These are phyloP conservation scores for Sipha flava DNA, from an alignment of 1,140 invertebrate species.

Conservation along the genomic window DNA sequence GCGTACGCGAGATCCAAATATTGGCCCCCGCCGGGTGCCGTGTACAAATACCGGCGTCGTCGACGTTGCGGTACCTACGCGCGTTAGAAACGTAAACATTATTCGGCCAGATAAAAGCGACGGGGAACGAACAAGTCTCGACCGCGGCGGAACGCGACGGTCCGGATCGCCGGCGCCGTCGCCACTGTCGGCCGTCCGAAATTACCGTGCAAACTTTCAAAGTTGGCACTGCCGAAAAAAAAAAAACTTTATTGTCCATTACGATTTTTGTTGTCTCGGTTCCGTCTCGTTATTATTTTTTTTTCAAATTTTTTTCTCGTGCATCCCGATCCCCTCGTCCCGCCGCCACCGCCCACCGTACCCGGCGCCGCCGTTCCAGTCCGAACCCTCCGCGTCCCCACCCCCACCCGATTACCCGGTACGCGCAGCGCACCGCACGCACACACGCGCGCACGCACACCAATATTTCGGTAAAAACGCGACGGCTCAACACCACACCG, in stretches of 20 bases:
- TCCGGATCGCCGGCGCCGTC: neutral
- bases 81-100: too few relatives aligned
- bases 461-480: slow-evolving; percentile 1
- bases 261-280: neutral
- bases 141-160: neutral
- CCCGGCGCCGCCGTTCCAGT: neutral
- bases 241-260: slow-evolving; percentile 27
- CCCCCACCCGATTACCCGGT: too few relatives aligned
- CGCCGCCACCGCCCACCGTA: neutral
- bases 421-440: too few relatives aligned
- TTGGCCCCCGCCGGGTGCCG: too few relatives aligned
- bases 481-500: neutral
- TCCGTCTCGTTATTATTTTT: neutral
- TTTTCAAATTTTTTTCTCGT: neutral
- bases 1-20: too few relatives aligned
- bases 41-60: too few relatives aligned
- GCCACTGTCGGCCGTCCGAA: neutral
- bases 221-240: slow-evolving; percentile 31
- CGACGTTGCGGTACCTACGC: too few relatives aligned
- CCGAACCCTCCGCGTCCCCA: too few relatives aligned
- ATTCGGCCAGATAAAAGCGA: neutral
- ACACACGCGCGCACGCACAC: neutral
- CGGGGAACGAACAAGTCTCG: too few relatives aligned
- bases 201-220: slow-evolving; percentile 33
- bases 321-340: neutral